These are phyloP conservation scores for Leptopilina syphax DNA, from an alignment of 2,888 invertebrate species.

Conservation along the genomic window DNA sequence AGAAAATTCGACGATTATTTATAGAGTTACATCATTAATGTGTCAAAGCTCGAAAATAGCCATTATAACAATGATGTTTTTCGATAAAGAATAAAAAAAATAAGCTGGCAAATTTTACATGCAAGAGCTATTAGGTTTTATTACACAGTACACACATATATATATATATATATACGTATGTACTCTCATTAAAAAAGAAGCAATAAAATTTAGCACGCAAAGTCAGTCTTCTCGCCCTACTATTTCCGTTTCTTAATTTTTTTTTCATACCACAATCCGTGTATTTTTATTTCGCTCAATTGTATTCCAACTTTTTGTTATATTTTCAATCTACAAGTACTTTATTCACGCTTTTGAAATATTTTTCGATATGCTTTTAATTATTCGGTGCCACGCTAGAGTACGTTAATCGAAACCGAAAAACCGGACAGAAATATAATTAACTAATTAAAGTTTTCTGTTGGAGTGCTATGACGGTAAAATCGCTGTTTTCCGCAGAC, in stretches of 20 bases:
- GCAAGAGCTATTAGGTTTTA: constrained; percentile 23
- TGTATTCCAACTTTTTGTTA: not conserved
- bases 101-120: not conserved
- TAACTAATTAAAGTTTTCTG: constrained; percentile 65
- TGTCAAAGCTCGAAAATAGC: not conserved
- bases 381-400: constrained; percentile 23
- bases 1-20: no score
- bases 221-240: not conserved
- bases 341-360: not conserved
- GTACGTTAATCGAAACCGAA: constrained; percentile 17
- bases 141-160: not conserved
- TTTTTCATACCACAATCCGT: not conserved
- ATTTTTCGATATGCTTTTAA: constrained; percentile 1
- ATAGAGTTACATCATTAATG: no score
- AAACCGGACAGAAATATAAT: constrained; percentile 54
- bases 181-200: not conserved
- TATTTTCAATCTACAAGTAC: no score
- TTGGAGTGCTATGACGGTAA: constrained; percentile 57
- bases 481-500: constrained; percentile 63
- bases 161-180: no score
- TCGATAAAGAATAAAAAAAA: not conserved
- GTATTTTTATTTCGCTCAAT: constrained; percentile 3
- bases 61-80: not conserved
- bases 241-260: not conserved
- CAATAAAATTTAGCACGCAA: constrained; percentile 1